Evolutionary conservation across 2,113 vertebrate genomes (phyloP).

Genomic region (Atrichornis clamosus): DNA sequence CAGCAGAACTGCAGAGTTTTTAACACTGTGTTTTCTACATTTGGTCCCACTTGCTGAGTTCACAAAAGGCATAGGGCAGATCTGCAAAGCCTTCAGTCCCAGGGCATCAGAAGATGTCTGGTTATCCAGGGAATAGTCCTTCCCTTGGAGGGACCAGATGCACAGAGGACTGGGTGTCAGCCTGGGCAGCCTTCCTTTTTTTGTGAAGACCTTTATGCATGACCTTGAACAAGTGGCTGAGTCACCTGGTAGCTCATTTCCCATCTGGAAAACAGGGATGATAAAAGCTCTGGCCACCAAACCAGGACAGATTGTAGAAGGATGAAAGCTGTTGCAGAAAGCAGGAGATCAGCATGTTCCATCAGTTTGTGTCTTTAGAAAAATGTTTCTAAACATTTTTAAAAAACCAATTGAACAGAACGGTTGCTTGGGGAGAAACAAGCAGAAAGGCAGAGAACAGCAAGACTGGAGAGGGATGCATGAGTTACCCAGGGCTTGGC

Average conservation of each 20-base stretch:
- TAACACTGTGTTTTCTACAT: not conserved
- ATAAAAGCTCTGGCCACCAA: not conserved
- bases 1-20: not conserved
- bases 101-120: not conserved
- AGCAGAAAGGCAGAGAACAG: not conserved
- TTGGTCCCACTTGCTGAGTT: not conserved
- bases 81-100: not conserved
- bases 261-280: not conserved
- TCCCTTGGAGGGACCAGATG: not conserved
- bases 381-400: not conserved
- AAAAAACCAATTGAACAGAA: not conserved
- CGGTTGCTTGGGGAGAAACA: not conserved
- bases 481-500: not conserved
- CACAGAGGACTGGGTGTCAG: not conserved
- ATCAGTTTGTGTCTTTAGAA: not conserved
- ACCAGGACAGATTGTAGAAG: not conserved
- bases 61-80: not conserved
- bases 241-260: not conserved
- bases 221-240: not conserved
- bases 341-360: not conserved
- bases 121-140: not conserved
- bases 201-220: accelerated
- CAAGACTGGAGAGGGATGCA: no score
- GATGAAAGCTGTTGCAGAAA: not conserved
- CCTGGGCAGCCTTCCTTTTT: not conserved